Evolutionary conservation across 2,113 vertebrate genomes (phyloP).

Genomic region (Silurus asotus): DNA sequence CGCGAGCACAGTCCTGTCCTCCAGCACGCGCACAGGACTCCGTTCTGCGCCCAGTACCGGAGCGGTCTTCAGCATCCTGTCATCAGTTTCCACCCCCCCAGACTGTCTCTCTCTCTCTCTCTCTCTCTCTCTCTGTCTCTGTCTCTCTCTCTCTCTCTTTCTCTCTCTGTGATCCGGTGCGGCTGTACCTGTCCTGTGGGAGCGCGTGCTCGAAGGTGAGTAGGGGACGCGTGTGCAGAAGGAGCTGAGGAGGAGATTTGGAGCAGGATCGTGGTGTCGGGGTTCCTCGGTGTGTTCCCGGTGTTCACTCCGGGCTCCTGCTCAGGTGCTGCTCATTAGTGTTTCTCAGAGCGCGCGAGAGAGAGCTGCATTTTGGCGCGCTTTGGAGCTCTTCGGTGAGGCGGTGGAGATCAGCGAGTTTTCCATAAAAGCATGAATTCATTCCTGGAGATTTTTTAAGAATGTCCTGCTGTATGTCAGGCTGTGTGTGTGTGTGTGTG

Average conservation of each 20-base stretch:
- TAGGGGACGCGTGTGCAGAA: background rate
- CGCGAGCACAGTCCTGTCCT: background rate
- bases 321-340: too few species aligned
- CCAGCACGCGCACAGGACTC: background rate
- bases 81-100: background rate
- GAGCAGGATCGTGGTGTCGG: background rate
- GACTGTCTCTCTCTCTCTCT: slow-evolving; percentile 9
- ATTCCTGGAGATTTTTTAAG: too few species aligned
- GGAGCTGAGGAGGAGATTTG: background rate
- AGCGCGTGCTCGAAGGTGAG: background rate
- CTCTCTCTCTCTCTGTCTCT: slow-evolving; percentile 11
- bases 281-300: background rate
- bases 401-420: too few species aligned
- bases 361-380: too few species aligned
- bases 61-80: background rate
- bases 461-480: too few species aligned
- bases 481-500: too few species aligned
- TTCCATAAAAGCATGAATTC: too few species aligned
- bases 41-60: too few species aligned
- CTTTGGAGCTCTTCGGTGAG: too few species aligned
- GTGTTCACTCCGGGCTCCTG: too few species aligned
- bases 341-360: too few species aligned
- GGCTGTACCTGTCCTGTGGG: background rate
- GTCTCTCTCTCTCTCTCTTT: background rate
- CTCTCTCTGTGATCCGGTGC: background rate